Evolutionary conservation across 2,888 invertebrate genomes (phyloP), one percentile per base, ranked within the genome.

Genomic region (Agonopterix alstromeriana): DNA sequence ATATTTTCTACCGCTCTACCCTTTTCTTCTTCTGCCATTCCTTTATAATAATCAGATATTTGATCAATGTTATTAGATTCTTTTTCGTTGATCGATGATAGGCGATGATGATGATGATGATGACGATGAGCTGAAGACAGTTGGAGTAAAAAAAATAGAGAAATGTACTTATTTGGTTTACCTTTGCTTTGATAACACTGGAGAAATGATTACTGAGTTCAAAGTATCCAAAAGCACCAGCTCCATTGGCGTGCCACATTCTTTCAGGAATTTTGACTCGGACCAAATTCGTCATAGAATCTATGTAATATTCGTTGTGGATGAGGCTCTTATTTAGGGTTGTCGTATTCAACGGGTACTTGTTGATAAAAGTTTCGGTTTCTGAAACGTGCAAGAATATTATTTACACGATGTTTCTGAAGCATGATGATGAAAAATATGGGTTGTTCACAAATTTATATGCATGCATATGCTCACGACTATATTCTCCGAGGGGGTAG

Each of bases 171-270:
- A 17, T 2, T 14, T 14, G 1, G 3, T 0, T 27, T 27, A 27
- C 27, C 50, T 88, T 87, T 0, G 93, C 92, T 60, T 90, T 91
- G 11, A 36, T 36, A 27, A 40, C 40, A 3, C 36, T 8, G 10
- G 44, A 14, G 3, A 48, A 36, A 4, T 48, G 17, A 17, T 45
- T 36, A 0, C 45, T 48, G 42, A 48, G 45, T 42, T 48, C 45
- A 35, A 51, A 43, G 42, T 46, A 46, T 10, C 48, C 52, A 35
- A 42, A 45, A 2, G 94, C 94, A 40, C 94, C 95, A 43, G 94
- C 95, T 56, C 97, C 97, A 80, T 97, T 97, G 1, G 97, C 96
- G 73, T 96, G 96, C 2, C 95, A 96, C 0, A 96, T 95, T 55
- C 97, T 90, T 71, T 97, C 96, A 0, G 97, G 97, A 61, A 97